Base-by-base conservation (phyloP, 2,113 vertebrate species). In the Chunga burmeisteri region DNA sequence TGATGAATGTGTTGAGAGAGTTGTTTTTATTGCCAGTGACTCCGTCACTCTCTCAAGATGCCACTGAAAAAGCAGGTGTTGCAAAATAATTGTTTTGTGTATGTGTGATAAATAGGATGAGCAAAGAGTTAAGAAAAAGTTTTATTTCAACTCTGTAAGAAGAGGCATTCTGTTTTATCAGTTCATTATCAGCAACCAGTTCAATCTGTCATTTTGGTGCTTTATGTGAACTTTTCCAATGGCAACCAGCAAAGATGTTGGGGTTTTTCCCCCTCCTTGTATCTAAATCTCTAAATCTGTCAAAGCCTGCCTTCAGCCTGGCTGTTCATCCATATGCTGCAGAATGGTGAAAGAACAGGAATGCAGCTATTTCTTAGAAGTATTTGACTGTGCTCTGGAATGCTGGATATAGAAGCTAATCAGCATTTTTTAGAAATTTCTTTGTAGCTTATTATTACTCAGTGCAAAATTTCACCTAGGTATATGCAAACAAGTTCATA, bases 141-240 rank as follows among this genome's bases (percentile, higher is more conserved):
- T 95, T 55, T 63, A 34, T 66, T 85, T 92, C 32, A 47, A 0
- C 55, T 86, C 71, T 11, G 16, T 52, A 67, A 78, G 42, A 52
- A 52, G 47, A 81, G 34, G 47, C 40, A 19, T 92, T 83, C 59
- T 86, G 7, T 62, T 92, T 78, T 84, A 86, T 86, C 80, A 56
- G 68, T 86, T 92, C 55, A 27, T 73, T 90, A 94, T 93, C 86
- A 74, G 88, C 73, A 96, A 7, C 86, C 65, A 53, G 68, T 91
- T 96, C 90, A 94, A 71, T 88, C 88, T 96, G 86, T 96, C 83
- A 83, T 50, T 81, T 90, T 71, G 12, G 44, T 94, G 52, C 63
- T 96, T 93, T 84, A 77, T 90, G 83, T 68, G 80, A 94, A 94
- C 80, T 95, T 96, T 96, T 91, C 83, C 91, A 79, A 83, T 89